phyloP scores from a whole-genome alignment of 2,797 vertebrate species.

The Eidolon dupreanum region DNA sequence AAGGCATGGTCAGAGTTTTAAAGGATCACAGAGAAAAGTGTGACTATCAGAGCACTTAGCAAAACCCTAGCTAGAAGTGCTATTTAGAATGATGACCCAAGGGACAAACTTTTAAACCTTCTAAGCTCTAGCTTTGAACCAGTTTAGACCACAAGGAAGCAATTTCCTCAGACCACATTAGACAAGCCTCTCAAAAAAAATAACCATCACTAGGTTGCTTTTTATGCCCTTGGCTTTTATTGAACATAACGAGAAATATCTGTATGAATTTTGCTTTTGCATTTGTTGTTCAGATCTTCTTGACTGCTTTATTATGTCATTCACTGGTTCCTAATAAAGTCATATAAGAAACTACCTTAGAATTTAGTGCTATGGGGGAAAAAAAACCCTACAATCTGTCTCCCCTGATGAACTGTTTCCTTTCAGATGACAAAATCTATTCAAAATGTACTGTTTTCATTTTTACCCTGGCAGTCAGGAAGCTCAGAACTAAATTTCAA shows the following conservation, averaged over 20 bases:
- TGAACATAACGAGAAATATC: slow-evolving; percentile 20
- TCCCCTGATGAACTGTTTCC: slow-evolving; percentile 22
- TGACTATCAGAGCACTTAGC: slow-evolving; percentile 41
- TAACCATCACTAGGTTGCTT: slow-evolving; percentile 27
- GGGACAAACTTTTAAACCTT: slow-evolving; percentile 44
- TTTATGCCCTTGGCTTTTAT: slow-evolving; percentile 52
- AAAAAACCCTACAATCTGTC: background rate
- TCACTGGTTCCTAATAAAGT: slow-evolving; percentile 45
- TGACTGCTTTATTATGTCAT: slow-evolving; percentile 25
- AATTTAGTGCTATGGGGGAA: background rate
- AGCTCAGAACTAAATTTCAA: slow-evolving; percentile 45
- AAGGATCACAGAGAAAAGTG: slow-evolving; percentile 36
- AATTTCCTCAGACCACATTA: slow-evolving; percentile 30
- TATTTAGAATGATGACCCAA: slow-evolving; percentile 56
- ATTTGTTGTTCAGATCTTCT: slow-evolving; percentile 29
- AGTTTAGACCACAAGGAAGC: slow-evolving; percentile 57
- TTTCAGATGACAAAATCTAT: slow-evolving; percentile 35
- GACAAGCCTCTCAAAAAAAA: slow-evolving; percentile 11
- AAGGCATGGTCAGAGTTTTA: slow-evolving; percentile 49
- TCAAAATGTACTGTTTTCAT: slow-evolving; percentile 1
- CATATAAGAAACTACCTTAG: slow-evolving; percentile 21
- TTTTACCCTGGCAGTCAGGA: slow-evolving; percentile 27
- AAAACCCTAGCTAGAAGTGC: slow-evolving; percentile 14
- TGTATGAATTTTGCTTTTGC: background rate
- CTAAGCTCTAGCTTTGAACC: slow-evolving; percentile 26